These are phyloP conservation scores for Thaumetopoea pityocampa DNA, from an alignment of 1,140 invertebrate species.

Conservation along the genomic window DNA sequence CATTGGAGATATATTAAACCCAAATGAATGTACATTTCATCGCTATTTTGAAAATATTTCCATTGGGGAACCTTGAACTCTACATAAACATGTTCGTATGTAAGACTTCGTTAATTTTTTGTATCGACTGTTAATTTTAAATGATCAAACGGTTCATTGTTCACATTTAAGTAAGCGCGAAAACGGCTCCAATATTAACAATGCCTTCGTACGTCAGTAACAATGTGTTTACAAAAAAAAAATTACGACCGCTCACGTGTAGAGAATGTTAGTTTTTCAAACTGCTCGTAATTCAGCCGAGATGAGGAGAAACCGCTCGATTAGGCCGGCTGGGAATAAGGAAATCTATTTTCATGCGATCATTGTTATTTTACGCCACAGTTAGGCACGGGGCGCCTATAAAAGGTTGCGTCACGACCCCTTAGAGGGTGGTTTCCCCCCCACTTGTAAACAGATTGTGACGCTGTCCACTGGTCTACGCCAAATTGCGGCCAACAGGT, in stretches of 20 bases:
- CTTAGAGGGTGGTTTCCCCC: slow-evolving; percentile 43
- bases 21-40: too few relatives aligned
- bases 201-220: neutral
- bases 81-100: neutral
- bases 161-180: neutral
- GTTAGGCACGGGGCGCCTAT: slow-evolving; percentile 54
- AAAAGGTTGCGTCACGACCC: slow-evolving; percentile 63
- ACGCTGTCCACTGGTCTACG: slow-evolving; percentile 53
- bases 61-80: slow-evolving; percentile 16
- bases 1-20: too few relatives aligned
- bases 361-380: slow-evolving; percentile 61
- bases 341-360: slow-evolving; percentile 61
- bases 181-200: slow-evolving; percentile 12
- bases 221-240: neutral
- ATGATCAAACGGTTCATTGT: slow-evolving; percentile 5
- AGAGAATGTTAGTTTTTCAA: slow-evolving; percentile 20
- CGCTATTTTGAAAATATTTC: too few relatives aligned
- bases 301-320: slow-evolving; percentile 25
- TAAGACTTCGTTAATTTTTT: slow-evolving; percentile 3
- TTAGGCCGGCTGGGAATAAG: slow-evolving; percentile 41
- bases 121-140: slow-evolving; percentile 3
- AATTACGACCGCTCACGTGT: slow-evolving; percentile 4
- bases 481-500: slow-evolving; percentile 65
- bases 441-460: slow-evolving; percentile 70
- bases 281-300: slow-evolving; percentile 28